A percentile compares a stretch with the other conserved stretches of the same genome.
These are phyloP conservation scores for Uropetala carovei DNA, from an alignment of 2,888 invertebrate genomes.

Conservation along the genomic window DNA sequence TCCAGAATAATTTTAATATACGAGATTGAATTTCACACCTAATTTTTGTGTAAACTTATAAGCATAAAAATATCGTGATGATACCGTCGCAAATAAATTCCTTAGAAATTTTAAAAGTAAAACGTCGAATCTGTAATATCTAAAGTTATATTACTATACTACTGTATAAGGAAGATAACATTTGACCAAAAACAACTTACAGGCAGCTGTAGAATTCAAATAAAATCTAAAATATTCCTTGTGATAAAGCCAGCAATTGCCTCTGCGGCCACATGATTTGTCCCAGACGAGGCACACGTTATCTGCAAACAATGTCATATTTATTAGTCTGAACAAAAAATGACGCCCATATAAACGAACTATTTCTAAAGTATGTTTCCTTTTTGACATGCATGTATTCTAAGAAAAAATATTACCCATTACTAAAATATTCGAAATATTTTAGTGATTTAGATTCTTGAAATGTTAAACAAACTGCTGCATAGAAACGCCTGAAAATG, in stretches of 20 bases:
- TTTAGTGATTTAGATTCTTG: too few relatives aligned
- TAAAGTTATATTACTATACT: not conserved
- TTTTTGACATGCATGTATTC: not conserved
- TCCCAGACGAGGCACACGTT: conserved; percentile 83
- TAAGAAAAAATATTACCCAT: not conserved
- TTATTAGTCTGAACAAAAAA: not conserved
- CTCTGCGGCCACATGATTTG: conserved; percentile 79
- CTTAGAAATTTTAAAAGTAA: too few relatives aligned
- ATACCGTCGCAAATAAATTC: too few relatives aligned
- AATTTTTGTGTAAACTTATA: too few relatives aligned
- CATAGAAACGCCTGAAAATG: too few relatives aligned
- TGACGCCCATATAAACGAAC: not conserved
- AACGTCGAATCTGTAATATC: not conserved
- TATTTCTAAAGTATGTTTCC: not conserved
- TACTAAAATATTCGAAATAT: too few relatives aligned
- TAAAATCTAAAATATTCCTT: conserved; percentile 78
- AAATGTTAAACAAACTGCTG: too few relatives aligned
- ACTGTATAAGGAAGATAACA: not conserved
- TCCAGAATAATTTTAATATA: too few relatives aligned
- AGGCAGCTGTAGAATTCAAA: conserved; percentile 78
- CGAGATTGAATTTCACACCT: too few relatives aligned
- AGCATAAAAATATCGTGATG: too few relatives aligned
- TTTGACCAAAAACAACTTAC: conserved; percentile 73
- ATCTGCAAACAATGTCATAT: conserved; percentile 75
- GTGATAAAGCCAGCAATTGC: conserved; percentile 84